Conservation (phyloP, 2,888 invertebrate species). For the Gisinianus flammeolus region DNA sequence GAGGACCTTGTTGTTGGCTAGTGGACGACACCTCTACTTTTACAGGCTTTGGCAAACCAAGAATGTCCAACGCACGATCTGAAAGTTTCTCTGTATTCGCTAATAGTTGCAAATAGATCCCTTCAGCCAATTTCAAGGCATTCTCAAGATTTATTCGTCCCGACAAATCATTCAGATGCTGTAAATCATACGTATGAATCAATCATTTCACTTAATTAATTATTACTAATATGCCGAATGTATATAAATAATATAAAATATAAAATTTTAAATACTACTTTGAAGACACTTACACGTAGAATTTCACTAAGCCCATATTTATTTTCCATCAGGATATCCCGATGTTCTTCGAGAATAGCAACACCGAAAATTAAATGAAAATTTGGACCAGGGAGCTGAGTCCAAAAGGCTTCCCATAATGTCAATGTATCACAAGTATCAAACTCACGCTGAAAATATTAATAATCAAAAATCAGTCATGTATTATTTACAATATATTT, state of each 20-base stretch:
- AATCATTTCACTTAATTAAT: too few species aligned
- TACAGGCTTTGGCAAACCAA: slow-evolving; percentile 67
- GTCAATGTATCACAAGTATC: slow-evolving; percentile 83
- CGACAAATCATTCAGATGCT: slow-evolving; percentile 96
- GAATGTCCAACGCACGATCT: slow-evolving; percentile 73
- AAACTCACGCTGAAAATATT: slow-evolving; percentile 78
- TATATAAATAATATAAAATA: background rate
- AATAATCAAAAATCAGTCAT: background rate
- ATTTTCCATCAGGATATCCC: slow-evolving; percentile 83
- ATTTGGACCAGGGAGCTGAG: slow-evolving; percentile 89
- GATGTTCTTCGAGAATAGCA: slow-evolving; percentile 87
- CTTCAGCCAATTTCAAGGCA: slow-evolving; percentile 85
- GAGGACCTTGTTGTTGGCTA: too few species aligned
- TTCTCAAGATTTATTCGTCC: slow-evolving; percentile 82
- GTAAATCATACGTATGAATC: too few species aligned
- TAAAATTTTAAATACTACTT: background rate
- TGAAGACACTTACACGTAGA: slow-evolving; percentile 73
- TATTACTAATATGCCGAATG: too few species aligned
- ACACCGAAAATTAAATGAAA: slow-evolving; percentile 93
- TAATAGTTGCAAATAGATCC: slow-evolving; percentile 86
- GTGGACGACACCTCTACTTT: slow-evolving; percentile 22
- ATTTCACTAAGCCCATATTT: slow-evolving; percentile 96
- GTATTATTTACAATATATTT: slow-evolving; percentile 58
- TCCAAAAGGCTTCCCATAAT: slow-evolving; percentile 95
- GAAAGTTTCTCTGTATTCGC: slow-evolving; percentile 72